Evolutionary conservation across 2,888 invertebrate genomes (phyloP).

Genomic region (Stenodema calcarata): DNA sequence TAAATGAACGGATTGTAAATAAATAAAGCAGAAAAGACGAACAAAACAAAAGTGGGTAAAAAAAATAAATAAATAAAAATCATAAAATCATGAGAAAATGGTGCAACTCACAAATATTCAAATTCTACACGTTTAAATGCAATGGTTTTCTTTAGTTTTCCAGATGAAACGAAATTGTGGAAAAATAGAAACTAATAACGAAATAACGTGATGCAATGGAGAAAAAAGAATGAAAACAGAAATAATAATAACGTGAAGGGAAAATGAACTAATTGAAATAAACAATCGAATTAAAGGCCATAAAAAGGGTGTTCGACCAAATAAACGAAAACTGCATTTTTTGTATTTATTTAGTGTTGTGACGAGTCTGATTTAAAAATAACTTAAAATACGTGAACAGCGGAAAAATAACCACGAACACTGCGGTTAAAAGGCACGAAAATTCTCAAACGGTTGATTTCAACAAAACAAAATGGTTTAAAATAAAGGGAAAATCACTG

Average conservation of each 20-base stretch:
- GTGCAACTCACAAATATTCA: neutral
- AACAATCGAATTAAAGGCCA: conserved; percentile 8
- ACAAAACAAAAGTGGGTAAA: neutral
- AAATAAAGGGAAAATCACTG: neutral
- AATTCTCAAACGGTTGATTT: neutral
- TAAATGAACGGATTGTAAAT: neutral
- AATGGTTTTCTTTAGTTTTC: neutral
- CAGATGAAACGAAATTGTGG: neutral
- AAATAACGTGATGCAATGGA: neutral
- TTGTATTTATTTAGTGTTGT: neutral
- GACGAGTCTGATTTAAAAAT: neutral
- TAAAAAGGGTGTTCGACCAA: conserved; percentile 5
- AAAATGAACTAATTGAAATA: neutral
- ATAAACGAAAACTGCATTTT: neutral
- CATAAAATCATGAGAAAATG: neutral
- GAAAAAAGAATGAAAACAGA: neutral
- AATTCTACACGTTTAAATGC: neutral
- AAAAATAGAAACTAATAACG: neutral
- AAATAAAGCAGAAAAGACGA: neutral
- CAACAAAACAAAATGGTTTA: neutral
- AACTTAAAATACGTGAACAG: neutral
- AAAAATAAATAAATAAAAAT: neutral
- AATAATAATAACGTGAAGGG: neutral
- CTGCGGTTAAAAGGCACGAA: conserved; percentile 1
- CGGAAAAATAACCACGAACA: neutral